Percentiles rank a stretch among this genome's conserved stretches.
Evolutionary conservation across 1,140 invertebrate species (phyloP).

Genomic region (Cydia amplana): DNA sequence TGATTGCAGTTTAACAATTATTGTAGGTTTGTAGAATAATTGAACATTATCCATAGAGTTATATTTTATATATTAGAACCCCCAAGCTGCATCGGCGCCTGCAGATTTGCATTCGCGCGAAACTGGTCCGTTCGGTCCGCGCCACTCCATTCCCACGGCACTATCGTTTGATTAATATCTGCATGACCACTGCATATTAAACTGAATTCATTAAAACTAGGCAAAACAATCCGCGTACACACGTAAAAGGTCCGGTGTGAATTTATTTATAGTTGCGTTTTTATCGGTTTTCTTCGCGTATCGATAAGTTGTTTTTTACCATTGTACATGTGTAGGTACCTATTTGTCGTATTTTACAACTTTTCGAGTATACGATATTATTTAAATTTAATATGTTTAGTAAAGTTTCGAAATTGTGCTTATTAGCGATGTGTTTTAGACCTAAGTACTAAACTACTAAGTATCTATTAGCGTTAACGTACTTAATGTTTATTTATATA

Average conservation of each 20-base stretch:
- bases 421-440: no score
- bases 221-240: not conserved
- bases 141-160: constrained; percentile 56
- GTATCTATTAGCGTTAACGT: not conserved
- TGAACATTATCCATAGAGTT: not conserved
- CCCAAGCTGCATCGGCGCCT: not conserved
- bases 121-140: constrained; percentile 60
- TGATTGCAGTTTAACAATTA: not conserved
- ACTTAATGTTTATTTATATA: constrained; percentile 9
- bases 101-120: constrained; percentile 55
- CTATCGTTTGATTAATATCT: constrained; percentile 31
- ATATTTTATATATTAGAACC: not conserved
- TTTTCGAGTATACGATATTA: no score
- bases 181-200: constrained; percentile 14
- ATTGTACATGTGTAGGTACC: not conserved
- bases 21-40: not conserved
- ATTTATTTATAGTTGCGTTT: not conserved
- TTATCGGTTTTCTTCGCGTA: constrained; percentile 16
- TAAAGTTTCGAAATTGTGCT: no score
- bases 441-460: not conserved
- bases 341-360: not conserved
- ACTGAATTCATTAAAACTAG: constrained; percentile 30
- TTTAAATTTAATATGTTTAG: no score
- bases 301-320: not conserved
- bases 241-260: not conserved